A percentile compares a stretch with the other conserved stretches of the same genome.
phyloP scores from a whole-genome alignment of 2,888 invertebrate genomes.

The Coremacera marginata region DNA sequence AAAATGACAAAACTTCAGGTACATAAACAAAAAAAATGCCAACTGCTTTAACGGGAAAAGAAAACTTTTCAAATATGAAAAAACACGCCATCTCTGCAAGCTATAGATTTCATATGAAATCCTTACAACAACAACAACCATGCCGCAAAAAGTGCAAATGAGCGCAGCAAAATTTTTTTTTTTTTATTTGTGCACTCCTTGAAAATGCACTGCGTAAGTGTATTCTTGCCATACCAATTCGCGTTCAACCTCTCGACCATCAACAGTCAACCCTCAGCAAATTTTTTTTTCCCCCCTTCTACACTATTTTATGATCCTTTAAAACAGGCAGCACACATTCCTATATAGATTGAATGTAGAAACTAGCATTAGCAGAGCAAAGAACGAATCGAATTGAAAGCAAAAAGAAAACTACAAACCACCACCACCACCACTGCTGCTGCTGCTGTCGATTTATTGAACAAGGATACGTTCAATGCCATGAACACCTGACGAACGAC shows the following conservation, averaged over 20 bases:
- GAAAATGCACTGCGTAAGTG: no score
- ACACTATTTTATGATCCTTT: neutral
- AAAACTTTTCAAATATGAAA: neutral
- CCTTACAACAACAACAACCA: neutral
- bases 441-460: constrained; percentile 29
- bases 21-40: neutral
- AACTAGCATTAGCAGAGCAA: neutral
- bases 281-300: neutral
- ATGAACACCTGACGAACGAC: constrained; percentile 30
- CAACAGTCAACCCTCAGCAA: neutral
- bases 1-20: neutral
- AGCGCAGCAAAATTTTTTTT: neutral
- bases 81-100: neutral
- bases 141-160: neutral
- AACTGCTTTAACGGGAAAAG: neutral
- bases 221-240: neutral
- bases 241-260: neutral
- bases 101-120: neutral
- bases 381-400: neutral
- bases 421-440: neutral
- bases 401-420: neutral
- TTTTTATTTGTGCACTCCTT: neutral
- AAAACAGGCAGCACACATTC: constrained; percentile 9
- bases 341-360: neutral
- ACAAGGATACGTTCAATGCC: constrained; percentile 36